Conservation (phyloP, 2,113 vertebrate species). For the Ibidorhyncha struthersii region DNA sequence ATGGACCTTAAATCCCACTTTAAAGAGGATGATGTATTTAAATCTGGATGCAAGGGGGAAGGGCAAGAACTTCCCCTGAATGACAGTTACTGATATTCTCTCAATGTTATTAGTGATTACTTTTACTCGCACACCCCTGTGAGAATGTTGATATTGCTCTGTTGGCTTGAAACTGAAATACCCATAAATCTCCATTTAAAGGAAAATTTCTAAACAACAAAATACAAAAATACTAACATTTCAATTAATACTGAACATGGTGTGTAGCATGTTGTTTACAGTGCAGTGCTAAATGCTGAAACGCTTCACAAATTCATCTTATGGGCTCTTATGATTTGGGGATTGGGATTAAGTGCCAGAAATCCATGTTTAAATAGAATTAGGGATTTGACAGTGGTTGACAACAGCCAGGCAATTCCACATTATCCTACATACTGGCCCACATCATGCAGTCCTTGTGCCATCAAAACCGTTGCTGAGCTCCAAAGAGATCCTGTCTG, state of each 20-base stretch:
- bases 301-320: not conserved
- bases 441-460: not conserved
- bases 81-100: slow-evolving; percentile 11
- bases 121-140: slow-evolving; percentile 21
- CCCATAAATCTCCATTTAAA: slow-evolving; percentile 50
- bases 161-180: slow-evolving; percentile 33
- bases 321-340: not conserved
- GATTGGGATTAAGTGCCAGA: not conserved
- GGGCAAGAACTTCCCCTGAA: slow-evolving; percentile 3
- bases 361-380: not conserved
- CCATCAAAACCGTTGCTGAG: not conserved
- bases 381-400: not conserved
- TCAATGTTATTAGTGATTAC: slow-evolving; percentile 30
- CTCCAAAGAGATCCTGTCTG: not conserved
- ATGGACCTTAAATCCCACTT: slow-evolving; percentile 12
- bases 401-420: not conserved
- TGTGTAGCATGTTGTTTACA: slow-evolving; percentile 9
- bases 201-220: slow-evolving; percentile 51
- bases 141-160: slow-evolving; percentile 52
- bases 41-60: not conserved
- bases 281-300: not conserved
- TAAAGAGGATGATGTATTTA: slow-evolving; percentile 34
- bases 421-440: not conserved
- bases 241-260: not conserved
- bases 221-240: slow-evolving; percentile 31